Evolutionary conservation across 2,113 vertebrate genomes (phyloP), one percentile per base, ranked within the genome.

Genomic region (Choloepus hoffmanni): DNA sequence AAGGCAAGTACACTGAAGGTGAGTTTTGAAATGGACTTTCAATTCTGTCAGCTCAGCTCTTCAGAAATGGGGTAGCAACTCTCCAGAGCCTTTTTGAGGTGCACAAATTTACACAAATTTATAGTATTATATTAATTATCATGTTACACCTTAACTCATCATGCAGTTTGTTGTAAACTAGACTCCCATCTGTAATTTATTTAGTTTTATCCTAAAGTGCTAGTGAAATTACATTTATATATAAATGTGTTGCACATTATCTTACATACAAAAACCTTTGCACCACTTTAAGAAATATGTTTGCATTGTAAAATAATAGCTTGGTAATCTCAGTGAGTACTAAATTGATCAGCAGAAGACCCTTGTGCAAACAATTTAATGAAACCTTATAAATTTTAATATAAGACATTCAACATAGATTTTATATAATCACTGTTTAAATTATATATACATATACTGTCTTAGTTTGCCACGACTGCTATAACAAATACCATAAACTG

Each of bases 1-100:
- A 92, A 48, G 40, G 60, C 55, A 65, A 89, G 67, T 15, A 92
- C 24, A 73, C 60, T 65, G 83, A 89, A 85, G 73, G 63, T 81
- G 48, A 92, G 62, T 74, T 92, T 18, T 48, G 21, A 55, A 81
- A 62, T 73, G 36, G 63, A 33, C 7, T 72, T 93, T 94, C 60
- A 90, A 7, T 58, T 90, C 63, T 10, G 68, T 45, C 1, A 55
- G 50, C 21, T 78, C 60, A 68, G n/a, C 70, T 30, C 33, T 24
- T 88, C 0, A 77, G 1, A 72, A 18, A 67, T 84, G 5, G 53
- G 74, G 21, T 30, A 88, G 55, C 24, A 92, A 85, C 9, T 90
- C 11, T 36, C 36, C 60, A 72, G 13, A 77, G 19, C 53, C 55
- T 92, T 85, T 58, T 19, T 26, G 24, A 8, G 23, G 0, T 81